Base-by-base conservation (phyloP, 2,797 vertebrate genomes). In the Anabacerthia variegaticeps region DNA sequence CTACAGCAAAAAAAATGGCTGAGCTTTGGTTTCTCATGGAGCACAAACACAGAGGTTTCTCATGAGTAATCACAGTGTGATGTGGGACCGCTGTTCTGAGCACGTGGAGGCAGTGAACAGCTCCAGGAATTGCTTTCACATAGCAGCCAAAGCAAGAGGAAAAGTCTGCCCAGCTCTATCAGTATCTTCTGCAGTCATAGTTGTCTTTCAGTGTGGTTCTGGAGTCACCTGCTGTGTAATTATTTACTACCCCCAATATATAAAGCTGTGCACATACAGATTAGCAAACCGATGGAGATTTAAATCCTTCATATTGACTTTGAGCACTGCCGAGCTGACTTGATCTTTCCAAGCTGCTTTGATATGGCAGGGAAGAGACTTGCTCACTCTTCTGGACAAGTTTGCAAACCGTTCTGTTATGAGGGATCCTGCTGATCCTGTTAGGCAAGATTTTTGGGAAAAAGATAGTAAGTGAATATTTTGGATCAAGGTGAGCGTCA, bases 41-140 rank as follows among this genome's bases (percentile, higher is more conserved):
- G 72, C 55, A 21, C 32, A n/a, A 76, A 46, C 17, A 21, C 14
- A 68, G 67, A 59, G 23, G n/a, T n/a, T 88, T 92, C 37, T 30
- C 18, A 2, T 34, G 28, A 74, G 44, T 67, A 80, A 52, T 63
- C 0, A 0, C 7, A 2, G 14, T 44, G 51, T 37, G 34, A 19
- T 67, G 49, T 72, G 59, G 61, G 68, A 72, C 12, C 0, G 2
- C 41, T 36, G 41, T 23, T n/a, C 36, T 79, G 55, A 83, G 62
- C 34, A 32, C 19, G 37, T 0, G 0, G 32, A 71, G 30, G 27
- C 39, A 34, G 18, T 16, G 58, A 82, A 58, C 55, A 89, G 55
- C 63, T 96, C 43, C 2, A 2, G 67, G 59, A 85, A 44, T 37
- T 32, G 30, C 28, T 86, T 94, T 71, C 30, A 28, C 5, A 0